Conservation (phyloP, 2,797 vertebrate species). For the Pangasius larnaudii region DNA sequence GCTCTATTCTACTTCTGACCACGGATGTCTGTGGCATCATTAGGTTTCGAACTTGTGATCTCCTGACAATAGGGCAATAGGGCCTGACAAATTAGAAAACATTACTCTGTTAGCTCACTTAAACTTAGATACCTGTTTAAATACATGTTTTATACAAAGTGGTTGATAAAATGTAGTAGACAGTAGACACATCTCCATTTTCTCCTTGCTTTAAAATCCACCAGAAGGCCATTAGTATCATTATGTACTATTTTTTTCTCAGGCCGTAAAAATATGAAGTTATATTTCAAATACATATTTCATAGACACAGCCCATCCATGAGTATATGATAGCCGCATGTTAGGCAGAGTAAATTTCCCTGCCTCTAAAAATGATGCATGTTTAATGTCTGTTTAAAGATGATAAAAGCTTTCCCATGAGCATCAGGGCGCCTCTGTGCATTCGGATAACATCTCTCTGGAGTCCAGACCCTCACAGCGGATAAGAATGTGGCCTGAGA, state of each 20-base stretch:
- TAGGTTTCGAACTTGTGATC: background rate
- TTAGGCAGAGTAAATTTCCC: background rate
- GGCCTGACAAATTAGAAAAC: background rate
- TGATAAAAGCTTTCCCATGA: constrained; percentile 30
- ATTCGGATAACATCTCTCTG: constrained; percentile 31
- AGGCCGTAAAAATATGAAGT: background rate
- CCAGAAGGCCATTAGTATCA: background rate
- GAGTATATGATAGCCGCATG: background rate
- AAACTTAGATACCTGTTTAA: background rate
- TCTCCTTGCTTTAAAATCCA: background rate
- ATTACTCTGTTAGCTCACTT: background rate
- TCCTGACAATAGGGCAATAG: background rate
- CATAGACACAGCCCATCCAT: background rate
- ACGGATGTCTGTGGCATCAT: background rate
- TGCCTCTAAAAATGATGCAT: constrained; percentile 4
- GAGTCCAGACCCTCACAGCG: background rate
- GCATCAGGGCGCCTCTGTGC: background rate
- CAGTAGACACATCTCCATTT: background rate
- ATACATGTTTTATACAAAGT: background rate
- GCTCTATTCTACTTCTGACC: background rate
- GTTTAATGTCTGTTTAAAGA: constrained; percentile 16
- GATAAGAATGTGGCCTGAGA: constrained; percentile 5
- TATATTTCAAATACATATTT: constrained; percentile 12
- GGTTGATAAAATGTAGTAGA: background rate
- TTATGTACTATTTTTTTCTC: background rate